Evolutionary conservation across 2,888 invertebrate species (phyloP), one percentile per base, ranked within the genome.

Genomic region (Yponomeuta plumbellus): DNA sequence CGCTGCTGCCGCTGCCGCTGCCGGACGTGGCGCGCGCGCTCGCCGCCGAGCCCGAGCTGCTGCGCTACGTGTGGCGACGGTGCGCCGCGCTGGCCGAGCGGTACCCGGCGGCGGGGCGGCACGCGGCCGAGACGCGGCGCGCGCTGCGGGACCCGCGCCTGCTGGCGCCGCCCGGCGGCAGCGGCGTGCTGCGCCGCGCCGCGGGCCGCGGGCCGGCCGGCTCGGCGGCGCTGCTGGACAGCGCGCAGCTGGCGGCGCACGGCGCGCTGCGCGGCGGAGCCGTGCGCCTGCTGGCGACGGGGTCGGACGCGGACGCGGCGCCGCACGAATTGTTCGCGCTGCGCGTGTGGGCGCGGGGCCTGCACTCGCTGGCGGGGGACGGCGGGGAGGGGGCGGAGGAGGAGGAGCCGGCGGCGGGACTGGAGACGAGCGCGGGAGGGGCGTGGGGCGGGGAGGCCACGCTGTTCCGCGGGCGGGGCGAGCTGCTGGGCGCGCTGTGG

Each of bases 401-500:
- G 34, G 58, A 57, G 21, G 44, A 40, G 67, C 52, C 44, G 39
- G 73, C 62, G 22, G 73, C 71, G 69, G 68, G 73, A 66, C 67
- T 1, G 67, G 72, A 67, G 13, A 69, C 65, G 66, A 68, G 23
- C 68, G 73, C 73, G 66, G 73, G 72, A 67, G 26, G 70, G 40
- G 13, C 70, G 72, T 4, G 74, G 73, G 59, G 70, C 64, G 20
- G 71, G 69, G 56, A 69, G 69, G 71, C 71, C 73, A 70, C 68
- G 56, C 26, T 64, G 64, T 64, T 64, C 44, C n/a, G 21, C 21
- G 64, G 64, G 63, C 78, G 82, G 79, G 84, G 79, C 61, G 84
- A 84, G 81, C 76, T 87, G 74, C 77, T 87, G 72, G 82, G 75
- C 5, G 85, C 80, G 78, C 79, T 88, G 76, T 88, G 88, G 88